These are phyloP conservation scores for Diadromus collaris DNA, from an alignment of 2,888 invertebrate genomes.

Conservation along the genomic window DNA sequence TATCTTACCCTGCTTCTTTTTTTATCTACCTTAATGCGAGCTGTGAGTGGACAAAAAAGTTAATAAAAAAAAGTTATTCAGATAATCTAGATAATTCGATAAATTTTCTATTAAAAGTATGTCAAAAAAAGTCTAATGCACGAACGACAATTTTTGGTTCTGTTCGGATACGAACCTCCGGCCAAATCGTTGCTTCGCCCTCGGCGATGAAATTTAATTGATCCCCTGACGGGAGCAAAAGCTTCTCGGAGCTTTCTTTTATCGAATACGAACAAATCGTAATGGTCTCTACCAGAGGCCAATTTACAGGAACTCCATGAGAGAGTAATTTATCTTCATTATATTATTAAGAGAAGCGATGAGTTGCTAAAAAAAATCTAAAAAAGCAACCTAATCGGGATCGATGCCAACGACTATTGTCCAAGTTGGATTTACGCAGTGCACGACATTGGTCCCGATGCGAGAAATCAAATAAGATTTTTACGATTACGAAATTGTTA, in stretches of 20 bases:
- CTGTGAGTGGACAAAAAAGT: neutral
- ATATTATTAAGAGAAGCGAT: neutral
- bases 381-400: neutral
- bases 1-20: neutral
- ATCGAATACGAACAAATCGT: conserved; percentile 43
- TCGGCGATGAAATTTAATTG: conserved; percentile 40
- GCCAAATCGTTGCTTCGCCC: conserved; percentile 36
- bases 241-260: conserved; percentile 51
- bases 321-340: conserved; percentile 4
- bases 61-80: conserved; percentile 4
- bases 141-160: conserved; percentile 6
- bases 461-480: neutral
- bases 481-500: neutral
- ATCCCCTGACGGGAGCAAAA: conserved; percentile 37
- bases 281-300: conserved; percentile 31
- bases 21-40: neutral
- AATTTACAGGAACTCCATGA: conserved; percentile 19
- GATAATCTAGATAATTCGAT: conserved; percentile 1
- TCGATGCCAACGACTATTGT: neutral
- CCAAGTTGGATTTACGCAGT: neutral
- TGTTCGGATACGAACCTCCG: neutral
- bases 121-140: neutral
- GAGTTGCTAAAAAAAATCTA: neutral
- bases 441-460: neutral
- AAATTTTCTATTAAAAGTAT: neutral